Percentiles rank a stretch among this genome's conserved stretches.
Evolutionary conservation across 2,888 invertebrate species (phyloP).

Genomic region (Scaptomyza polygonia): DNA sequence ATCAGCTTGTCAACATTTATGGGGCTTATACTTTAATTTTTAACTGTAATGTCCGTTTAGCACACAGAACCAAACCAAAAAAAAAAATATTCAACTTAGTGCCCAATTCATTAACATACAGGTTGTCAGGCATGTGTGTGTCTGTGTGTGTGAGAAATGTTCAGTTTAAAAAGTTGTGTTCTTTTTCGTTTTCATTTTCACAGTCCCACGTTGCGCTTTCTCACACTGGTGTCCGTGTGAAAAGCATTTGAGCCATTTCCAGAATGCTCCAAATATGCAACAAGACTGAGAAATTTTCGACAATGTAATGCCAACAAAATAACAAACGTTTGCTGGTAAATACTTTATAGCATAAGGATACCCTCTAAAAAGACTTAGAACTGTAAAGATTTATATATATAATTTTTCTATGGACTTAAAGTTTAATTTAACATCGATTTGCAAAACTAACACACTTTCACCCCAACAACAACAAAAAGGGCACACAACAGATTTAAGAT

Average conservation of each 20-base stretch:
- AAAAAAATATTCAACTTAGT: constrained; percentile 35
- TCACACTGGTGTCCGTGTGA: constrained; percentile 79
- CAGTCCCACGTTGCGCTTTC: constrained; percentile 72
- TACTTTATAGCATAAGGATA: neutral
- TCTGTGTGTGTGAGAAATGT: constrained; percentile 16
- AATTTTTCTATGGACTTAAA: no score
- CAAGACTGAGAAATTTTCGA: constrained; percentile 66
- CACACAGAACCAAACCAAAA: constrained; percentile 19
- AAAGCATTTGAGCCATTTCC: constrained; percentile 74
- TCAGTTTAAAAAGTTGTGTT: constrained; percentile 18
- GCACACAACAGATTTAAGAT: neutral
- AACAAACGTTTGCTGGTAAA: constrained; percentile 4
- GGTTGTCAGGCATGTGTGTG: constrained; percentile 21
- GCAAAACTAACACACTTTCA: no score
- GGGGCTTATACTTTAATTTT: constrained; percentile 51
- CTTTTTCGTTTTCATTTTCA: constrained; percentile 41
- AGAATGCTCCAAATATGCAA: constrained; percentile 54
- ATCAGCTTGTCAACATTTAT: constrained; percentile 60
- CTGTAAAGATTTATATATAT: neutral
- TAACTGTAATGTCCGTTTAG: constrained; percentile 63
- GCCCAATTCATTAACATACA: constrained; percentile 64
- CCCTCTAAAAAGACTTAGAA: constrained; percentile 4
- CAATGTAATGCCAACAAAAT: constrained; percentile 50
- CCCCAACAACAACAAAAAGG: neutral
- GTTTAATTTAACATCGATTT: no score